A percentile compares a stretch with the other conserved stretches of the same genome.
These are phyloP conservation scores for Strigamia transsilvanica DNA, from an alignment of 2,888 invertebrate genomes.

Conservation along the genomic window DNA sequence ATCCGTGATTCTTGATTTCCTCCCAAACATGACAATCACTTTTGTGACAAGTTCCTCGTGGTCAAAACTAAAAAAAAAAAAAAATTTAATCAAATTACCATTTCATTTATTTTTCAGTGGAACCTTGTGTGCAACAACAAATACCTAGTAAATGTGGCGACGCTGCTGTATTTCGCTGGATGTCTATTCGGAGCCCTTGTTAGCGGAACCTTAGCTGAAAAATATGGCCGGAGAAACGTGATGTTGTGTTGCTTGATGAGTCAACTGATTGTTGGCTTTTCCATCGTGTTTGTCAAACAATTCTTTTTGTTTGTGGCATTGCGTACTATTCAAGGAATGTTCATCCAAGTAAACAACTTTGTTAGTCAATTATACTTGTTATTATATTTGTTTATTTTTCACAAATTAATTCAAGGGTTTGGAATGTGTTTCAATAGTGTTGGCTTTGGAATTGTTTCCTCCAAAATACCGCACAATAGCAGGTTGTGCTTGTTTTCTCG, in stretches of 20 bases:
- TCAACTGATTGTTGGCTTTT: conserved; percentile 62
- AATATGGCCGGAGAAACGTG: conserved; percentile 65
- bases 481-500: conserved; percentile 66
- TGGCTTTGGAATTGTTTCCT: conserved; percentile 68
- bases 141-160: conserved; percentile 62
- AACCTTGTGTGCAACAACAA: conserved; percentile 64
- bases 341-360: conserved; percentile 63
- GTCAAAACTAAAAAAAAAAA: no score
- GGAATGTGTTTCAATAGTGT: conserved; percentile 67
- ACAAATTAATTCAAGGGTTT: conserved; percentile 62
- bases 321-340: conserved; percentile 65
- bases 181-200: conserved; percentile 64
- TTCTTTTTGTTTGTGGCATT: conserved; percentile 64
- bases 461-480: conserved; percentile 66
- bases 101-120: conserved; percentile 61
- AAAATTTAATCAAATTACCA: no score
- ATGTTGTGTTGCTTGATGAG: conserved; percentile 65
- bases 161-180: conserved; percentile 64
- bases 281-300: conserved; percentile 60
- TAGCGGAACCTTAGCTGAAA: conserved; percentile 65
- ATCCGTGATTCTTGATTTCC: no score
- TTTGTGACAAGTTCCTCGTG: no score
- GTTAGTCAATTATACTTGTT: neutral
- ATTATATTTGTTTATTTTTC: neutral
- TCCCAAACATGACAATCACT: no score